Percentiles rank a stretch among this genome's conserved stretches.
Conservation (phyloP, 2,888 invertebrate species). For the Meiosimyza decipiens region DNA sequence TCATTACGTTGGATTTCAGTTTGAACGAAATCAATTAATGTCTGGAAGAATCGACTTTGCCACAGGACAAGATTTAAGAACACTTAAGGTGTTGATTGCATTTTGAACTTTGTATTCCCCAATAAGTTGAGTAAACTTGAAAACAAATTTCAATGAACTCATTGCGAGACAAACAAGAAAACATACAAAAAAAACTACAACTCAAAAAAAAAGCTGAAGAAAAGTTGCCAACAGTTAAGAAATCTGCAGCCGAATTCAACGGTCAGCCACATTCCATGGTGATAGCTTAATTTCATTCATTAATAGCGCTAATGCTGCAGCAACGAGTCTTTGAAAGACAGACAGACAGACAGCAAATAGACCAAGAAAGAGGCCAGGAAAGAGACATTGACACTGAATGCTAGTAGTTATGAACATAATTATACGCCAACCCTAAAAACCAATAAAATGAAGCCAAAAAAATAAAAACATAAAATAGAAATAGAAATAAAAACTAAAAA, state of each 20-base stretch:
- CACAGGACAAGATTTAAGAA: not conserved
- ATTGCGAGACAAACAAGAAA: not conserved
- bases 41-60: not conserved
- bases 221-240: not conserved
- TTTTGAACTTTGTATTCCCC: not conserved
- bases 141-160: constrained; percentile 32
- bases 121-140: constrained; percentile 25
- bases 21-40: too few relatives aligned
- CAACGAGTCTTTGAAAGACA: not conserved
- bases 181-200: not conserved
- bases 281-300: constrained; percentile 4
- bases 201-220: not conserved
- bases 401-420: not conserved
- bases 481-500: not conserved
- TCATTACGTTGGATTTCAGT: too few relatives aligned
- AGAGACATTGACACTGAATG: constrained; percentile 1
- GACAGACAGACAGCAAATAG: not conserved
- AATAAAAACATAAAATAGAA: not conserved
- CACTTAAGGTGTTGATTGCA: constrained; percentile 24
- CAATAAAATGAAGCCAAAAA: not conserved
- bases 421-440: not conserved
- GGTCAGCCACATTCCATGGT: constrained; percentile 10
- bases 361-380: not conserved
- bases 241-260: not conserved
- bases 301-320: not conserved